Percentiles rank a stretch among this genome's conserved stretches.
Evolutionary conservation across 2,113 vertebrate species (phyloP).

Genomic region (Mirza zaza): DNA sequence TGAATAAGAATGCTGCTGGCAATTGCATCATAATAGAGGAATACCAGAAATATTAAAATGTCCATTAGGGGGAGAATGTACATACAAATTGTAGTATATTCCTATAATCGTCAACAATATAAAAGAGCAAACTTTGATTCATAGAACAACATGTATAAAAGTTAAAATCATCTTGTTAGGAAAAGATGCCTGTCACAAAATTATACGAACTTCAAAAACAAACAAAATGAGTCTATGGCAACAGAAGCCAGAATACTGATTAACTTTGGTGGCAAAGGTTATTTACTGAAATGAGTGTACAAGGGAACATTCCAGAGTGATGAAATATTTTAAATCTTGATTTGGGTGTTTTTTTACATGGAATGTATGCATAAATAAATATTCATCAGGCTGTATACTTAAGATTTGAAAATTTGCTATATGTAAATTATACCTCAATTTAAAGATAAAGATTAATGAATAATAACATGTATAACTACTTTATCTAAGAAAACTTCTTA

Average conservation of each 20-base stretch:
- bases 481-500: neutral
- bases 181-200: conserved; percentile 33
- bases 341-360: neutral
- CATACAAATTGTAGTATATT: neutral
- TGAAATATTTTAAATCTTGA: neutral
- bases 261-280: neutral
- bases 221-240: neutral
- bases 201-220: neutral
- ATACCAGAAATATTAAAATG: neutral
- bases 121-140: neutral
- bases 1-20: neutral
- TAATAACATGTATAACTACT: neutral
- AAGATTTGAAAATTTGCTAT: neutral
- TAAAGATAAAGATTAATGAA: neutral
- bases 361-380: neutral
- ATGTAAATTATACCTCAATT: neutral
- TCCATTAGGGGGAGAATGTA: neutral
- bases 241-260: neutral
- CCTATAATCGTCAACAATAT: neutral
- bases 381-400: neutral
- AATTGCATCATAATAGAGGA: neutral
- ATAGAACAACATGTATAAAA: neutral
- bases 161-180: neutral
- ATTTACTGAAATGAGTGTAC: neutral
- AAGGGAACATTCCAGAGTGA: neutral